Percentiles rank a stretch among this genome's conserved stretches.
Evolutionary conservation across 2,888 invertebrate genomes (phyloP).

Genomic region (Blastobasis lacticolella): DNA sequence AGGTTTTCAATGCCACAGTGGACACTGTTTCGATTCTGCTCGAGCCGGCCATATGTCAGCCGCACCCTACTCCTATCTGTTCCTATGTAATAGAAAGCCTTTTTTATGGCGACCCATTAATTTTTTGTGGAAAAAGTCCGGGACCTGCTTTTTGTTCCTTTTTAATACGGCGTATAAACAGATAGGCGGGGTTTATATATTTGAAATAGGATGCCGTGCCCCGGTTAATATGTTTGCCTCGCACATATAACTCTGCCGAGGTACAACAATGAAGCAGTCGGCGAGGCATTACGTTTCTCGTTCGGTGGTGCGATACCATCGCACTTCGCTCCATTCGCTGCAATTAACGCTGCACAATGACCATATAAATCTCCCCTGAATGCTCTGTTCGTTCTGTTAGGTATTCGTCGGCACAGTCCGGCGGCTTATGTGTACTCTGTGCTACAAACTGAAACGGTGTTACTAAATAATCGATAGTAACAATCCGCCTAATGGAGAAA

Average conservation of each 20-base stretch:
- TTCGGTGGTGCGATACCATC: conserved; percentile 58
- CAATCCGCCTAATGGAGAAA: conserved; percentile 1
- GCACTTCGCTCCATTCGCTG: conserved; percentile 61
- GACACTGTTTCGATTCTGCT: conserved; percentile 36
- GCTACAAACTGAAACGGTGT: conserved; percentile 7
- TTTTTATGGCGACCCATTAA: conserved; percentile 30
- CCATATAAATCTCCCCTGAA: conserved; percentile 67
- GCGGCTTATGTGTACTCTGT: conserved; percentile 25
- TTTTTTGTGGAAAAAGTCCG: conserved; percentile 24
- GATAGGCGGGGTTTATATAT: conserved; percentile 20
- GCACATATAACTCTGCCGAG: conserved; percentile 34
- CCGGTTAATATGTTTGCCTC: conserved; percentile 28
- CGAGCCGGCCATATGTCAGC: conserved; percentile 30
- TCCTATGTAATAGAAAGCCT: conserved; percentile 22
- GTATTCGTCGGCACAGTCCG: conserved; percentile 32
- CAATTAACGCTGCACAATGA: conserved; percentile 70
- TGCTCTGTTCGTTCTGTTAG: conserved; percentile 49
- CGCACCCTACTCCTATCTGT: conserved; percentile 32
- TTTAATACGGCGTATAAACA: conserved; percentile 23
- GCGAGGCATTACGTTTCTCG: conserved; percentile 51
- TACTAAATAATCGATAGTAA: conserved; percentile 8
- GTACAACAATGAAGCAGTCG: conserved; percentile 30
- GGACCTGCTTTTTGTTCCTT: conserved; percentile 28
- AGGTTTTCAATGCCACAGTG: conserved; percentile 49
- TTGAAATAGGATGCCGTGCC: conserved; percentile 22